Base-by-base conservation (phyloP, 2,888 invertebrate genomes). In the Lithophane ornitopus region DNA sequence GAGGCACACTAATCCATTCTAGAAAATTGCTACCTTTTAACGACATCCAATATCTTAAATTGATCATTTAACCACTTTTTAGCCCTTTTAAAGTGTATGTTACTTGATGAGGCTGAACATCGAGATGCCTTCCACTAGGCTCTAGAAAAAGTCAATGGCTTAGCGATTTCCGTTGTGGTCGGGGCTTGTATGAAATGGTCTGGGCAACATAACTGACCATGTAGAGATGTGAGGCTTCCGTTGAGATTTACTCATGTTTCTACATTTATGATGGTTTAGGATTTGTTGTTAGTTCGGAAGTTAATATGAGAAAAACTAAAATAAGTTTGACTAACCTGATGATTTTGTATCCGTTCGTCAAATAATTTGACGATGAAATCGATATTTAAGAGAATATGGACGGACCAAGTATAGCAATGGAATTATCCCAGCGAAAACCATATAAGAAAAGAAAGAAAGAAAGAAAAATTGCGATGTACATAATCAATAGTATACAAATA, bases 81-180 rank as follows among this genome's bases (percentile, higher is more conserved):
- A 83, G 75, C 73, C 77, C 85, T 73, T 80, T 81, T 74, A 75
- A 83, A 82, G 73, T 66, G 71, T 71, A 76, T 80, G 81, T 71
- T 76, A 62, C 80, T 81, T 83, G 84, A 87, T 84, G 86, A 88
- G 83, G 77, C 78, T 76, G 85, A 76, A 44, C 68, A 85, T 90
- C 88, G 73, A 86, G 87, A 90, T 90, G 87, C 90, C 89, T 90
- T 90, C 90, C 88, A 88, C 88, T 89, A 86, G 87, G 85, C 79
- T 89, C 84, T 74, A 85, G 90, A 91, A 93, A 94, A 93, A 93
- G 88, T 89, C 88, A 90, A 93, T 92, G 90, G 89, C 89, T 87
- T 77, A 83, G 89, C 89, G 90, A 94, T 94, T 93, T 94, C 94
- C 94, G 92, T 87, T 94, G 93, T 90, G 94, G 93, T 93, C 88